Conservation (phyloP, 2,888 invertebrate species). For the Leucophenga montana region DNA sequence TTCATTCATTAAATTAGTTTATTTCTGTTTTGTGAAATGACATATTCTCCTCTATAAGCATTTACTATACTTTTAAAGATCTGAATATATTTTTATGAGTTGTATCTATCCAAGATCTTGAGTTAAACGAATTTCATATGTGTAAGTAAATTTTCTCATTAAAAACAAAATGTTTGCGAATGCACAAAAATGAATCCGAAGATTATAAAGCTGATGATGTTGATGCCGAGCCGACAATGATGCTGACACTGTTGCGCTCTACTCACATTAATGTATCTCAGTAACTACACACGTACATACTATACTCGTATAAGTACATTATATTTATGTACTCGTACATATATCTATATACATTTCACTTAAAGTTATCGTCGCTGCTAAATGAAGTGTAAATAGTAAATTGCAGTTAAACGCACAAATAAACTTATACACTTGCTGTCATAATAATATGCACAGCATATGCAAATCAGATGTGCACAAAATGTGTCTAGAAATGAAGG, state of each 20-base stretch:
- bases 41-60: too few species aligned
- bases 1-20: too few species aligned
- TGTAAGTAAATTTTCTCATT: too few species aligned
- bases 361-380: constrained; percentile 59
- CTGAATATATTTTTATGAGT: too few species aligned
- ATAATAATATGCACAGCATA: constrained; percentile 19
- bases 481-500: constrained; percentile 23
- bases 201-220: constrained; percentile 47
- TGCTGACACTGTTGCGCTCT: constrained; percentile 42
- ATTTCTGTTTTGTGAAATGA: too few species aligned
- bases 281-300: constrained; percentile 5
- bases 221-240: constrained; percentile 42
- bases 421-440: constrained; percentile 43
- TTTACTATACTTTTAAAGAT: too few species aligned
- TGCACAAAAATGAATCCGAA: not conserved
- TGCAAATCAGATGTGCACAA: constrained; percentile 34
- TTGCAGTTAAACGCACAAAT: constrained; percentile 55
- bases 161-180: too few species aligned
- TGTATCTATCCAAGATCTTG: too few species aligned
- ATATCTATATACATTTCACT: constrained; percentile 57
- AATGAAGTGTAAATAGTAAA: constrained; percentile 67
- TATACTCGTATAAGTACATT: constrained; percentile 5
- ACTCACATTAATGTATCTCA: not conserved
- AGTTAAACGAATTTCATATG: too few species aligned
- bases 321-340: constrained; percentile 47